Evolutionary conservation across 2,113 vertebrate species (phyloP).

Genomic region (Albula goreensis): DNA sequence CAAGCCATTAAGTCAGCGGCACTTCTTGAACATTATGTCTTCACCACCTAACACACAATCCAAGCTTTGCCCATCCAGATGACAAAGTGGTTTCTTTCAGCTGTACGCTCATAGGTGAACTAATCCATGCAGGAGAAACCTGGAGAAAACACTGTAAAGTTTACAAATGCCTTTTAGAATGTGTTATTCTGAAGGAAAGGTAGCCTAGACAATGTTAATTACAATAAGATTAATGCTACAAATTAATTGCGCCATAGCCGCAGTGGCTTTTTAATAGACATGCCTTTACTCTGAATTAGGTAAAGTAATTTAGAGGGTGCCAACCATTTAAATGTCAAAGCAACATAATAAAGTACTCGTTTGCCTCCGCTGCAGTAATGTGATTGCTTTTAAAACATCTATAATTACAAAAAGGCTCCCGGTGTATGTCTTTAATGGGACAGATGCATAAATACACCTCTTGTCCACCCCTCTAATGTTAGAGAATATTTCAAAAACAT

Average conservation of each 20-base stretch:
- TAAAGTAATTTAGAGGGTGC: slow-evolving; percentile 1
- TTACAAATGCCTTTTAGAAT: neutral
- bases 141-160: neutral
- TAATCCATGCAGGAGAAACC: neutral
- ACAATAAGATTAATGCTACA: neutral
- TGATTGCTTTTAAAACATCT: slow-evolving; percentile 3
- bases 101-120: neutral
- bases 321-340: neutral
- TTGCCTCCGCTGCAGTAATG: neutral
- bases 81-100: neutral
- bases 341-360: slow-evolving; percentile 2
- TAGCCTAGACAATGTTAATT: neutral
- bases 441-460: neutral
- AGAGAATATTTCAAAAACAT: neutral
- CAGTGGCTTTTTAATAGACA: neutral
- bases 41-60: neutral
- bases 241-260: neutral
- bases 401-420: neutral
- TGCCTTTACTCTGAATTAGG: neutral
- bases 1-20: too few relatives aligned
- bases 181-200: neutral
- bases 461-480: neutral
- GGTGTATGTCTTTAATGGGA: slow-evolving; percentile 9
- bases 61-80: neutral
- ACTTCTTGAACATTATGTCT: neutral